These are phyloP conservation scores for Tapirus terrestris DNA, from an alignment of 2,113 vertebrate genomes.

Conservation along the genomic window DNA sequence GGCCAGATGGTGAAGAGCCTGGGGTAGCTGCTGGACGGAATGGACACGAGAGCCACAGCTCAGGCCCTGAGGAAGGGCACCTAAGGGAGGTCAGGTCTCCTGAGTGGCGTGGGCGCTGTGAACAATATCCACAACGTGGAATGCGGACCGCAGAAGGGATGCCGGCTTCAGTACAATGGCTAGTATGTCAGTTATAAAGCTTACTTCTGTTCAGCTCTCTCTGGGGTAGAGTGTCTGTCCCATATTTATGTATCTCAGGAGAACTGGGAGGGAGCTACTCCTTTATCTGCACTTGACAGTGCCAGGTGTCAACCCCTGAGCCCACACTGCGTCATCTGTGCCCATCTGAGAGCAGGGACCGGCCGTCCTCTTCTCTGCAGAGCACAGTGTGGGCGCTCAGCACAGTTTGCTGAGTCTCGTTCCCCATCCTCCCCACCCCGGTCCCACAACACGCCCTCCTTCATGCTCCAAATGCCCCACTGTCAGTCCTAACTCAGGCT, in stretches of 20 bases:
- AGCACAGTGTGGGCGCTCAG: neutral
- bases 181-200: rapidly evolving
- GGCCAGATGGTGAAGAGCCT: neutral
- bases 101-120: rapidly evolving
- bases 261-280: neutral
- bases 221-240: neutral
- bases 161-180: neutral
- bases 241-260: neutral
- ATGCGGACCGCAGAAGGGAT: neutral
- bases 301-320: neutral
- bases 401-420: rapidly evolving
- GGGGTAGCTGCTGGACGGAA: neutral
- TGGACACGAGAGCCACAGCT: neutral
- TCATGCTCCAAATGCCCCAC: rapidly evolving
- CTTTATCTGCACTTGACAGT: neutral
- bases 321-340: rapidly evolving
- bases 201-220: rapidly evolving
- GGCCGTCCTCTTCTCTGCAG: neutral
- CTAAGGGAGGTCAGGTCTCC: neutral
- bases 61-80: neutral
- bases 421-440: no score
- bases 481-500: rapidly evolving
- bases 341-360: neutral
- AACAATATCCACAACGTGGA: rapidly evolving
- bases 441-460: rapidly evolving